Base-by-base conservation (phyloP, 37 sponge, comb jelly and placozoan genomes). In the Mnemiopsis leidyi region DNA sequence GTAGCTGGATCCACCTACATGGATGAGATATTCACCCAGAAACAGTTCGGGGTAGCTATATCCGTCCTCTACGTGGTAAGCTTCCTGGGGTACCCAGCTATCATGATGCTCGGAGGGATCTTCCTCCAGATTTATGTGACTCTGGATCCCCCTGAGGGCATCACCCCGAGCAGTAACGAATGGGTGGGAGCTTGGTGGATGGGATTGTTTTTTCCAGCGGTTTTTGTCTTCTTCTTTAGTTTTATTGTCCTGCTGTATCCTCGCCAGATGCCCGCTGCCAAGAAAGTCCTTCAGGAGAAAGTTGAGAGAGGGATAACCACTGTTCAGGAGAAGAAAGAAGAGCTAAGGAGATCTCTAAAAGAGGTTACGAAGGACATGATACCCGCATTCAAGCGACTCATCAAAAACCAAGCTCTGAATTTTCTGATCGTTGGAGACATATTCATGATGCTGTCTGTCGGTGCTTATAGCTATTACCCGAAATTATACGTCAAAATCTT, bases 151-250 rank as follows among this genome's bases (percentile, higher is more conserved):
- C 90, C 90, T 0, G 29, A 38, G 24, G 90, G 90, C 3, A 0
- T 85, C 38, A 85, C 90, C 26, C 61, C n/a, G 3, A 28, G 36
- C 0, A 40, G 61, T 23, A 85, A 85, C 29, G 90, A 85, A 29
- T 85, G 90, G 90, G 90, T 85, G 48, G 90, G 90, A 16, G 90
- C 90, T 3, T 85, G 90, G 90, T 85, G 90, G 90, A 39, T 39
- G 90, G 90, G 90, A 7, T 39, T 85, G 90, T 85, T 85, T 21
- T 85, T 40, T 29, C 90, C 90, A 0, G 24, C 38, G 0, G 1
- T 85, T 37, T 0, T 40, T 29, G 61, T 85, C 13, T 40, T 85
- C 48, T 16, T 85, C 29, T 40, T 85, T 25, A 40, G 61, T 21
- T 85, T 85, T 61, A 40, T 85, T 5, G 90, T 85, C 1, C n/a